Base-by-base conservation (phyloP, 2,888 invertebrate species). In the Frankliniella intonsa region DNA sequence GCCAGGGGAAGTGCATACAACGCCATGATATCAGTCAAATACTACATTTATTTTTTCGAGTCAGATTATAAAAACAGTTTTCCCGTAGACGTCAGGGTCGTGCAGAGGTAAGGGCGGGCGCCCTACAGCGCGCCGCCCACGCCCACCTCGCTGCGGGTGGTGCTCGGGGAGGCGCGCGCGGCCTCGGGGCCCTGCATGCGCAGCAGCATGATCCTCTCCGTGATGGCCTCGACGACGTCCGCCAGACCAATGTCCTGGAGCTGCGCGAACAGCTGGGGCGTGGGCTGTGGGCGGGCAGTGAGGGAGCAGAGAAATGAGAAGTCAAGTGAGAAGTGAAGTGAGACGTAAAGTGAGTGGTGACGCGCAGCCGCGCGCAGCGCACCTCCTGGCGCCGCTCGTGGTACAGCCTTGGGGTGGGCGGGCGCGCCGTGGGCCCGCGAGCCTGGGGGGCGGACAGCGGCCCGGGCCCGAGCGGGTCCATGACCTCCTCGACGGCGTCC, bases 181-280 rank as follows among this genome's bases (percentile, higher is more conserved):
- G 38, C 38, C 22, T 69, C 22, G 25, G 14, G 55, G 14, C 55
- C 55, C 8, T 55, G 17, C 55, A 76, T 9, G 69, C 69, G 69
- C 11, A 76, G 69, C 69, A 25, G 69, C 69, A 76, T 76, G 22
- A 76, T 22, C 69, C 12, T 76, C 69, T 76, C 69, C 22, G 69
- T 22, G 69, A 76, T 76, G 69, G 25, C 69, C 69, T 76, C 69
- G 25, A 76, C 22, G 69, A 76, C 12, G 69, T 76, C 69, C 22
- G 25, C 69, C 25, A 76, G 22, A 9, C 12, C 12, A 8, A 76
- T 25, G 22, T 10, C 69, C 12, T 76, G 12, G 22, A 76, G 69
- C 22, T 8, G 22, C 22, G 69, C 2, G 69, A 76, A 76, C 69
- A 76, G 69, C 12, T 9, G 9, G 25, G 69, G 69, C 22, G 25